Conservation (phyloP, 2,797 vertebrate species). For the Micropoecilia bifurca region DNA sequence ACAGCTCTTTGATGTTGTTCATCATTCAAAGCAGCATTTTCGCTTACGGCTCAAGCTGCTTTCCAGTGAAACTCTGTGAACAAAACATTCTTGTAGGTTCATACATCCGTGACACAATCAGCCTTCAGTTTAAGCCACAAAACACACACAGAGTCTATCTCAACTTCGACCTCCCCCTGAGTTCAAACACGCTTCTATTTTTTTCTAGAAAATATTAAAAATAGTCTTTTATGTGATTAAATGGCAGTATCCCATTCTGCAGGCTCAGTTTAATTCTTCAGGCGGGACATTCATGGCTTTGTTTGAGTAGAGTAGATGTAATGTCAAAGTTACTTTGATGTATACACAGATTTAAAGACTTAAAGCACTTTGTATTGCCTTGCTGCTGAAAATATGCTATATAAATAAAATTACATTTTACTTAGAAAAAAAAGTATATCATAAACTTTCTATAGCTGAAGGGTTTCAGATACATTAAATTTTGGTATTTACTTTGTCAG, state of each 20-base stretch:
- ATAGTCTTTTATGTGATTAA: background rate
- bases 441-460: background rate
- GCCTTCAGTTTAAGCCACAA: constrained; percentile 41
- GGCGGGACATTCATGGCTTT: background rate
- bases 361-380: too few relatives aligned
- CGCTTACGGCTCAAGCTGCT: constrained; percentile 15
- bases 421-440: background rate
- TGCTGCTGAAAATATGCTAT: too few relatives aligned
- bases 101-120: constrained; percentile 39
- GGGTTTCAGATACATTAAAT: background rate
- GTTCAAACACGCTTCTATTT: background rate
- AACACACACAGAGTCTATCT: constrained; percentile 38
- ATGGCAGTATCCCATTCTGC: background rate
- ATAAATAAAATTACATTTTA: too few relatives aligned
- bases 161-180: constrained; percentile 6
- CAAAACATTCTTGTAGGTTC: constrained; percentile 27
- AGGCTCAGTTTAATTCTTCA: background rate
- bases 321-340: too few relatives aligned
- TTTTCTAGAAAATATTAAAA: background rate
- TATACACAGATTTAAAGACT: too few relatives aligned
- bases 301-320: background rate
- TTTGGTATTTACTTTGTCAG: too few relatives aligned
- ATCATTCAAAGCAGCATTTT: background rate
- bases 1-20: constrained; percentile 12
- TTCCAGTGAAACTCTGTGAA: constrained; percentile 41